Conservation (phyloP, 2,797 vertebrate species). For the Erithacus rubecula region DNA sequence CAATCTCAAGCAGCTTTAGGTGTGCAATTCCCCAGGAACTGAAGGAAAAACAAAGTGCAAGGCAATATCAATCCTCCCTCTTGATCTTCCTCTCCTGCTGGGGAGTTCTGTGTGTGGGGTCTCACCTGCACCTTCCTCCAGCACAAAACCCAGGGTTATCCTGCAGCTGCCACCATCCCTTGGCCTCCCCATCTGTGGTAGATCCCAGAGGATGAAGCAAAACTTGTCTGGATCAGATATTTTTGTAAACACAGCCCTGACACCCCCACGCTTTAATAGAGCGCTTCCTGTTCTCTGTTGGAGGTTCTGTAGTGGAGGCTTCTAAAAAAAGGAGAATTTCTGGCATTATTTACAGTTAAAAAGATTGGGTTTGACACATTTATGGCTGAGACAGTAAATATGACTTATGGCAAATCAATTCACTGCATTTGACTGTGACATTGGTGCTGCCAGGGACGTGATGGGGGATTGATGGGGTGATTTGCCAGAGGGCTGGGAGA, state of each 20-base stretch:
- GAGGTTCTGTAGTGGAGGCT: neutral
- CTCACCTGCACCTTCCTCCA: neutral
- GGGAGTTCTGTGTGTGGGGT: neutral
- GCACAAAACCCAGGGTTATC: accelerated
- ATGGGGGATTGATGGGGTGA: neutral
- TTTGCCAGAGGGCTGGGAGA: neutral
- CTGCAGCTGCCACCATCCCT: neutral
- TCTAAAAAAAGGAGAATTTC: slow-evolving; percentile 7
- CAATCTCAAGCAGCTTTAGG: neutral
- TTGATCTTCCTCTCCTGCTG: neutral
- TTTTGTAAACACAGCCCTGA: neutral
- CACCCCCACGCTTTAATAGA: neutral
- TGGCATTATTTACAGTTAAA: slow-evolving; percentile 34
- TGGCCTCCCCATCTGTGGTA: accelerated
- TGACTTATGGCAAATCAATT: slow-evolving; percentile 52
- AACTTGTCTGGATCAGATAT: neutral
- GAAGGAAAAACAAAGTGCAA: neutral
- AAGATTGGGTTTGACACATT: slow-evolving; percentile 31
- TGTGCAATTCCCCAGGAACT: neutral
- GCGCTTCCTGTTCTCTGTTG: neutral
- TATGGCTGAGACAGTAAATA: slow-evolving; percentile 12
- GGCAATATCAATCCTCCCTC: neutral
- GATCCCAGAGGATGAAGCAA: neutral
- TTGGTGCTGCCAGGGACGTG: neutral
- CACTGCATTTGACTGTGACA: neutral